Conservation (phyloP, 2,113 vertebrate species). For the Pao palembangensis region DNA sequence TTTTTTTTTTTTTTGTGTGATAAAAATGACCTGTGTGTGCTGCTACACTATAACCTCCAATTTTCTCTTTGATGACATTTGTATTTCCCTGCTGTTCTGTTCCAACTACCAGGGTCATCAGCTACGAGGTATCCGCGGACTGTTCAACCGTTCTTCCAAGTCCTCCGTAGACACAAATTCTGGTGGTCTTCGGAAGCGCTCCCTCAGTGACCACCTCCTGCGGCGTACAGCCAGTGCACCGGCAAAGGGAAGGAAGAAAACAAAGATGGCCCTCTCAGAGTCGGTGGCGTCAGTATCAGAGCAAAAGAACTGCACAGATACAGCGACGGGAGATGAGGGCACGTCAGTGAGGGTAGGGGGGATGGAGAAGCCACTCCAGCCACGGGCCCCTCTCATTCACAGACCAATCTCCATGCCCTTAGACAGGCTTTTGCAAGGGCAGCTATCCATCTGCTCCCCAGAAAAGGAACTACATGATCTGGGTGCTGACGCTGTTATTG, state of each 20-base stretch:
- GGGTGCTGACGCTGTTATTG: constrained; percentile 67
- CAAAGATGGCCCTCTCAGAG: constrained; percentile 85
- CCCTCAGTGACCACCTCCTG: constrained; percentile 87
- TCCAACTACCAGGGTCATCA: constrained; percentile 80
- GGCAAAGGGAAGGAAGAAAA: constrained; percentile 93
- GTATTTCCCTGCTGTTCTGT: neutral
- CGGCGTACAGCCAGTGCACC: constrained; percentile 94
- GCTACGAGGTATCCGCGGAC: constrained; percentile 87
- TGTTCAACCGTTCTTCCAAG: constrained; percentile 88
- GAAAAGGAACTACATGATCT: constrained; percentile 55
- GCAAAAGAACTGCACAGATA: constrained; percentile 71
- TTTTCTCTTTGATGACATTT: neutral
- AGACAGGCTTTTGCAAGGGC: constrained; percentile 82
- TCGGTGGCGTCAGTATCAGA: constrained; percentile 70
- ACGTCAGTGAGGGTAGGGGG: constrained; percentile 62
- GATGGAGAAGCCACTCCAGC: constrained; percentile 44
- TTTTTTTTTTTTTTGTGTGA: constrained; percentile 19
- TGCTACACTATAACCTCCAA: neutral
- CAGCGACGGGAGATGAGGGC: constrained; percentile 66
- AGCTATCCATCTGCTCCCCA: constrained; percentile 69
- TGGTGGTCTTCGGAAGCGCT: constrained; percentile 80
- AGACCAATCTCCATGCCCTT: constrained; percentile 91
- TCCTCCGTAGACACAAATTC: constrained; percentile 75
- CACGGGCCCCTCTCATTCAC: constrained; percentile 68
- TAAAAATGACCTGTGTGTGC: constrained; percentile 1